Percentiles rank a stretch among this genome's conserved stretches.
Evolutionary conservation across 2,797 vertebrate species (phyloP).

Genomic region (Phataginus tetradactyla): DNA sequence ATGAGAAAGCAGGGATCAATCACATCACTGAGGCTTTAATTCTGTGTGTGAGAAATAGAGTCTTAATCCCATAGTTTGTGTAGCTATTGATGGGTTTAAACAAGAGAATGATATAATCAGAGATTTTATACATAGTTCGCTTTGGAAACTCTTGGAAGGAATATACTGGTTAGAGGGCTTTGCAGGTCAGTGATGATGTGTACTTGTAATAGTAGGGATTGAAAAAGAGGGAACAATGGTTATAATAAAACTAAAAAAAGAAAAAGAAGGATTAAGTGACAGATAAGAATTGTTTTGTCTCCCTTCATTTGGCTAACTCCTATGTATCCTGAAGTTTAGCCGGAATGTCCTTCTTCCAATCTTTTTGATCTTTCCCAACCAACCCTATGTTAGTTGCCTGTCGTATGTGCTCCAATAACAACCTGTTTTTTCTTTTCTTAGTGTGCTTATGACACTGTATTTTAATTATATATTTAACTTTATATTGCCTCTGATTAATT

Average conservation of each 20-base stretch:
- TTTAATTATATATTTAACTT: constrained; percentile 44
- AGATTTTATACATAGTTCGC: neutral
- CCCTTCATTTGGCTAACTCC: neutral
- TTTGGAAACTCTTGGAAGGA: constrained; percentile 27
- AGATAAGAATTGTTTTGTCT: neutral
- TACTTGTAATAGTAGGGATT: neutral
- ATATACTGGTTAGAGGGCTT: neutral
- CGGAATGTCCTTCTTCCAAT: neutral
- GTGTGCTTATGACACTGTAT: neutral
- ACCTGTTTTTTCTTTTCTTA: neutral
- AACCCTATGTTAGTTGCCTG: neutral
- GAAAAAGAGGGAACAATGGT: neutral
- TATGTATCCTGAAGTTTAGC: neutral
- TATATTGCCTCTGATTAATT: neutral
- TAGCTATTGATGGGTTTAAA: neutral
- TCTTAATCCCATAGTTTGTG: neutral
- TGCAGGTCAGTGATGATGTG: neutral
- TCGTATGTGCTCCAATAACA: neutral
- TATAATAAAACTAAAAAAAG: constrained; percentile 36
- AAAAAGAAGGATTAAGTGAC: constrained; percentile 9
- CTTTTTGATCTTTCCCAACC: neutral
- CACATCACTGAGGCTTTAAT: neutral
- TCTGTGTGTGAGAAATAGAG: neutral
- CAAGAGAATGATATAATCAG: neutral
- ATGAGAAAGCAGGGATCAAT: neutral